Percentiles rank a stretch among this genome's conserved stretches.
Evolutionary conservation across 2,797 vertebrate genomes (phyloP).

Genomic region (Brachymystax lenok): DNA sequence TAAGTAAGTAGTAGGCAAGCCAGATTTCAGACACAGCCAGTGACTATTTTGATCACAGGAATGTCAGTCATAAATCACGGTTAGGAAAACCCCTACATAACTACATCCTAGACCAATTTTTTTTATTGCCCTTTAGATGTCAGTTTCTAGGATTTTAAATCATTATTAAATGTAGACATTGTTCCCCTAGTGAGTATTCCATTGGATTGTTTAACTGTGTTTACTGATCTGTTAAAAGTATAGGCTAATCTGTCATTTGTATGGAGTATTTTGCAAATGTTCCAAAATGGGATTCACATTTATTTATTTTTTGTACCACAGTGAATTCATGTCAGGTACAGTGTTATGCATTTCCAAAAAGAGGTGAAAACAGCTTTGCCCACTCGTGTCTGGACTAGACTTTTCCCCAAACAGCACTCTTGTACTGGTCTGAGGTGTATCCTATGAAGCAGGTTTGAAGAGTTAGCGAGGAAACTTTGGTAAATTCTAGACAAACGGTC

Average conservation of each 20-base stretch:
- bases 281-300: neutral
- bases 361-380: neutral
- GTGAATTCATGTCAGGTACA: neutral
- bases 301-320: neutral
- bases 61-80: neutral
- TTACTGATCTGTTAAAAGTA: neutral
- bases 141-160: neutral
- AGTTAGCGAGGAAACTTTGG: no score
- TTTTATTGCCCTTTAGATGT: neutral
- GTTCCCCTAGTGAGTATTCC: neutral
- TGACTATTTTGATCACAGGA: neutral
- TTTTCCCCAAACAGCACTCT: neutral
- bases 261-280: neutral
- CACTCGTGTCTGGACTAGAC: neutral
- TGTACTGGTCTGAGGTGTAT: neutral
- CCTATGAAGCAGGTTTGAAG: no score
- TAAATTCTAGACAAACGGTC: no score
- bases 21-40: neutral
- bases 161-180: neutral
- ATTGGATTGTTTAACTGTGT: neutral
- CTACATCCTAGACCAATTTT: neutral
- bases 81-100: neutral
- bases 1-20: no score
- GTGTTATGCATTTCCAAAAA: neutral
- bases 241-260: no score